Conservation (phyloP, 2,113 vertebrate species). For the Hiodon alosoides region DNA sequence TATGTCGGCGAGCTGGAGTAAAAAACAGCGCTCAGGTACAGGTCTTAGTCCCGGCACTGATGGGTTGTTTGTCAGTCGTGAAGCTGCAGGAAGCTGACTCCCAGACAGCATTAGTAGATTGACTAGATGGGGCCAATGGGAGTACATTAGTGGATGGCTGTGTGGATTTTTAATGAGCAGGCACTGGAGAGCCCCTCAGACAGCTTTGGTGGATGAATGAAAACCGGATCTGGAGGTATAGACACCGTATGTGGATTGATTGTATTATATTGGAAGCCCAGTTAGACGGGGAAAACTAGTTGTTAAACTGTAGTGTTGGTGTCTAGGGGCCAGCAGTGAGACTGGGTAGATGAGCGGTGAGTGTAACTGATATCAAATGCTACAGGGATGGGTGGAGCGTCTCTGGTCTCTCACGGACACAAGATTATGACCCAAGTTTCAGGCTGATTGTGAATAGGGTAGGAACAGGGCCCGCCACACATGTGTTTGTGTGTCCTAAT, state of each 20-base stretch:
- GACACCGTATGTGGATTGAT: neutral
- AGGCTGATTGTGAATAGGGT: constrained; percentile 3
- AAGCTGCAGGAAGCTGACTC: neutral
- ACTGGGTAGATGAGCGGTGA: neutral
- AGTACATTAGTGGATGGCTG: neutral
- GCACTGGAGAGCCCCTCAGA: no score
- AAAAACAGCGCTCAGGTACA: neutral
- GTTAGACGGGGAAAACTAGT: no score
- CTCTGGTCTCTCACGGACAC: neutral
- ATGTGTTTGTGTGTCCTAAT: neutral
- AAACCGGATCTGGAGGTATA: neutral
- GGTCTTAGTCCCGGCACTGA: neutral
- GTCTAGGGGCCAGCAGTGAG: neutral
- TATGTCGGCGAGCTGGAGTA: no score
- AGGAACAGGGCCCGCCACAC: neutral
- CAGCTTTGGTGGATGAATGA: neutral
- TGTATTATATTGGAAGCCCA: no score
- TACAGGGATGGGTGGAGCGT: constrained; percentile 12
- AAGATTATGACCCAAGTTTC: constrained; percentile 18
- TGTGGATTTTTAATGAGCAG: no score
- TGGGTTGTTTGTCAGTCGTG: no score
- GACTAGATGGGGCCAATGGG: neutral
- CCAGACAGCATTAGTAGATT: neutral
- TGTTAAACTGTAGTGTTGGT: neutral
- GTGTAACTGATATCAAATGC: neutral